Conservation (phyloP, 2,797 vertebrate species). For the Scleropages formosus region DNA sequence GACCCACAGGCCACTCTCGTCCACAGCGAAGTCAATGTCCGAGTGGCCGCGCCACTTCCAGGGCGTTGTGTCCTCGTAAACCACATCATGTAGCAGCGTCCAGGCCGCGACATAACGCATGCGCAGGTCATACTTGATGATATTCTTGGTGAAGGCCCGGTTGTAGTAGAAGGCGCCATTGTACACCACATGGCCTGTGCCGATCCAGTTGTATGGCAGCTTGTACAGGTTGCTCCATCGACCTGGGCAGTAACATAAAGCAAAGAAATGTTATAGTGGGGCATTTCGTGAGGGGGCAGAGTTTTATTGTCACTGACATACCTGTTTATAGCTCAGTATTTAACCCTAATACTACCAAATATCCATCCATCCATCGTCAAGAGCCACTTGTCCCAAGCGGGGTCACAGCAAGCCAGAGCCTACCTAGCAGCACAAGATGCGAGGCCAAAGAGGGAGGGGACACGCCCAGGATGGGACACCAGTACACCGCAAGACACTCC, state of each 20-base stretch:
- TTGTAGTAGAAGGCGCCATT: slow-evolving; percentile 95
- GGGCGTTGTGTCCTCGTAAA: slow-evolving; percentile 89
- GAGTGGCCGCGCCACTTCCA: slow-evolving; percentile 98
- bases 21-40: slow-evolving; percentile 93
- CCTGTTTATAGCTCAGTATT: not conserved
- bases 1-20: slow-evolving; percentile 95
- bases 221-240: slow-evolving; percentile 98
- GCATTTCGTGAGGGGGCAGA: not conserved
- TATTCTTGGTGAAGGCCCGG: slow-evolving; percentile 96
- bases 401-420: too few relatives aligned
- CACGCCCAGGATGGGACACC: too few relatives aligned
- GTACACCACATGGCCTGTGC: slow-evolving; percentile 93
- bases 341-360: too few relatives aligned
- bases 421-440: too few relatives aligned
- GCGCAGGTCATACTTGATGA: slow-evolving; percentile 92
- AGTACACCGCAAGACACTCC: too few relatives aligned
- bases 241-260: slow-evolving; percentile 63
- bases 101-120: slow-evolving; percentile 92
- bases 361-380: too few relatives aligned
- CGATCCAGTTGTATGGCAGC: slow-evolving; percentile 97
- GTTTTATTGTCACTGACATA: not conserved
- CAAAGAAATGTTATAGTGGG: not conserved
- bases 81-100: slow-evolving; percentile 85
- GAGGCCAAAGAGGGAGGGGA: too few relatives aligned
- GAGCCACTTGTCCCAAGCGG: too few relatives aligned